phyloP scores from a whole-genome alignment of 1,140 invertebrate species.

The Zaprionus ghesquierei region DNA sequence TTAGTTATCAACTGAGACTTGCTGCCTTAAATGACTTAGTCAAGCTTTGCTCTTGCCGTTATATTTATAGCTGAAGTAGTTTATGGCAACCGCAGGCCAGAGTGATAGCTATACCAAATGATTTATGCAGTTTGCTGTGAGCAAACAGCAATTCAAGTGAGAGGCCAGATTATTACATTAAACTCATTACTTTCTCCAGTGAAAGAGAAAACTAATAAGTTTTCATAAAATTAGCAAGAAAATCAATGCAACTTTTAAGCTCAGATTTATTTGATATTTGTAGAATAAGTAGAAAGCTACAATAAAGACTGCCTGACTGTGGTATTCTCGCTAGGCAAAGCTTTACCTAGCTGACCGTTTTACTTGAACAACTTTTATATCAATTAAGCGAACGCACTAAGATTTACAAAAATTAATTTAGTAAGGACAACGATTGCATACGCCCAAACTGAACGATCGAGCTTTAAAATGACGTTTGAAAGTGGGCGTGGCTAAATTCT shows the following conservation, averaged over 20 bases:
- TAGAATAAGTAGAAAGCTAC: too few relatives aligned
- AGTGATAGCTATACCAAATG: neutral
- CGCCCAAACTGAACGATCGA: too few relatives aligned
- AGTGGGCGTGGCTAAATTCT: too few relatives aligned
- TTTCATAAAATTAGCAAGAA: neutral
- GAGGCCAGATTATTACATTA: neutral
- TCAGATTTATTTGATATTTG: neutral
- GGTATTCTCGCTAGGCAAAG: too few relatives aligned
- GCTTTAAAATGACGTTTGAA: too few relatives aligned
- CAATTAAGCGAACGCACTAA: too few relatives aligned
- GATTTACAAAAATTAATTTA: too few relatives aligned
- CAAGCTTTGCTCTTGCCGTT: conserved; percentile 17
- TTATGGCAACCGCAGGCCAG: neutral
- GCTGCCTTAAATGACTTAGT: conserved; percentile 9
- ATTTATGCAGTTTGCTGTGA: neutral
- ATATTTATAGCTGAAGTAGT: conserved; percentile 9
- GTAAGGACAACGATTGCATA: too few relatives aligned
- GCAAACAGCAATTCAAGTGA: neutral
- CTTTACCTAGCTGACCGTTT: too few relatives aligned
- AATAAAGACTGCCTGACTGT: too few relatives aligned
- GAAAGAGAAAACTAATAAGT: neutral
- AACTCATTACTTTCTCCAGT: neutral
- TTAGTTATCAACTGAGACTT: neutral
- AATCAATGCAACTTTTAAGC: neutral
- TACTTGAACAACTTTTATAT: too few relatives aligned